phyloP scores from a whole-genome alignment of 1,140 invertebrate genomes.

The Drosophila gunungcola region DNA sequence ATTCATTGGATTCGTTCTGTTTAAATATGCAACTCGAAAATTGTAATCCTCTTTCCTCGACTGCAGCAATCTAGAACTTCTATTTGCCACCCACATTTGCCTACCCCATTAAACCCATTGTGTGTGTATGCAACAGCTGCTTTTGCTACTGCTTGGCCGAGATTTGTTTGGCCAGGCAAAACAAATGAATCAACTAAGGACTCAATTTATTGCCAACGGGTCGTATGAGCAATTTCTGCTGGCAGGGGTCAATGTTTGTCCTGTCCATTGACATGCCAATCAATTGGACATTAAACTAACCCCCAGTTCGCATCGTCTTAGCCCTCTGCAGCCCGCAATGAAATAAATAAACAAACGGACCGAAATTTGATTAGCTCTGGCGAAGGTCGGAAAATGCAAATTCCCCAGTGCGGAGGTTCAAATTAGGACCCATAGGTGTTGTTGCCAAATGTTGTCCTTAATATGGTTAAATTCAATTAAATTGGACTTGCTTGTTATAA shows the following conservation, averaged over 20 bases:
- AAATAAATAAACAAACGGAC: conserved; percentile 68
- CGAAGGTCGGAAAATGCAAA: conserved; percentile 52
- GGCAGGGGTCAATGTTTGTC: conserved; percentile 36
- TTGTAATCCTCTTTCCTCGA: conserved; percentile 20
- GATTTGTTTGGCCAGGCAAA: conserved; percentile 51
- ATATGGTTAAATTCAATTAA: background rate
- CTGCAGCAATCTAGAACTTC: conserved; percentile 1
- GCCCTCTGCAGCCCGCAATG: conserved; percentile 5
- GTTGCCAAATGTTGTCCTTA: background rate
- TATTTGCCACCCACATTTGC: background rate
- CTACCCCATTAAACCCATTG: background rate
- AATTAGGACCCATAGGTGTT: conserved; percentile 28
- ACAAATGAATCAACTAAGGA: conserved; percentile 60
- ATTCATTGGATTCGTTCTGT: background rate
- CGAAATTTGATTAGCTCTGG: conserved; percentile 65
- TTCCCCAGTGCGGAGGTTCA: conserved; percentile 51
- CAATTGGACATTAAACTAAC: conserved; percentile 60
- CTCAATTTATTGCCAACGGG: conserved; percentile 48
- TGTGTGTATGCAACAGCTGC: conserved; percentile 25
- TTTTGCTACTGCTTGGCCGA: conserved; percentile 14
- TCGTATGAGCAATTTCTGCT: conserved; percentile 59
- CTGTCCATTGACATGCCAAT: conserved; percentile 56
- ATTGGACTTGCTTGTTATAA: too few species aligned
- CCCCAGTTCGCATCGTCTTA: background rate
- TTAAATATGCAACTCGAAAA: conserved; percentile 44